A percentile compares a stretch with the other conserved stretches of the same genome.
Evolutionary conservation across 2,113 vertebrate species (phyloP).

Genomic region (Trachemys scripta): DNA sequence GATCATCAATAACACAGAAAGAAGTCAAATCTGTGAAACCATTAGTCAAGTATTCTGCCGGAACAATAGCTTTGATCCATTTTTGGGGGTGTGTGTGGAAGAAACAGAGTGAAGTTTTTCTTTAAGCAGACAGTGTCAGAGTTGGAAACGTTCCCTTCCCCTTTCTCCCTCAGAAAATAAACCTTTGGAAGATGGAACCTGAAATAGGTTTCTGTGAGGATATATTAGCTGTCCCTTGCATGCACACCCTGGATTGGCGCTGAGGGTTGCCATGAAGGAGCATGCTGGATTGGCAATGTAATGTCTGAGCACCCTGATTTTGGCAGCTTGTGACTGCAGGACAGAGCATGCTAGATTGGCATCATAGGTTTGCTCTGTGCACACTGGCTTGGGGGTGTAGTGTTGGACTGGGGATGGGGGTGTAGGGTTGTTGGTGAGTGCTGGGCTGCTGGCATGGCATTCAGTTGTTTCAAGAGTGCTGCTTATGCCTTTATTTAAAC

Average conservation of each 20-base stretch:
- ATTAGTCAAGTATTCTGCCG: neutral
- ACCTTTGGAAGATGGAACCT: neutral
- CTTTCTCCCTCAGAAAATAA: neutral
- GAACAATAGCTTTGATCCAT: neutral
- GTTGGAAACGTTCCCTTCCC: neutral
- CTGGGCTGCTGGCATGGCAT: neutral
- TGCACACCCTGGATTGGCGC: neutral
- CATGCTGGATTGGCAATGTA: neutral
- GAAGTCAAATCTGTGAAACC: neutral
- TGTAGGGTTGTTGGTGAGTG: neutral
- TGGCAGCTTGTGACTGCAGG: neutral
- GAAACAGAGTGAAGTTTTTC: neutral
- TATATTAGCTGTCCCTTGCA: neutral
- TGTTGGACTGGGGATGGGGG: neutral
- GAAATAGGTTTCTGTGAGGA: neutral
- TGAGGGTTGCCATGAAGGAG: neutral
- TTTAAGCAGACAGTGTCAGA: neutral
- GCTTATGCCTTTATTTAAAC: slow-evolving; percentile 31
- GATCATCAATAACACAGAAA: neutral
- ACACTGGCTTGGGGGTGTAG: rapidly evolving
- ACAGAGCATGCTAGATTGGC: neutral
- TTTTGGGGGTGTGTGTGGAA: no score
- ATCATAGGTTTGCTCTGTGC: rapidly evolving
- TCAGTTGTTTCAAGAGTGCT: neutral
- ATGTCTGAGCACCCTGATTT: neutral